phyloP scores from a whole-genome alignment of 2,888 invertebrate species.

The Nymphalis c-album region DNA sequence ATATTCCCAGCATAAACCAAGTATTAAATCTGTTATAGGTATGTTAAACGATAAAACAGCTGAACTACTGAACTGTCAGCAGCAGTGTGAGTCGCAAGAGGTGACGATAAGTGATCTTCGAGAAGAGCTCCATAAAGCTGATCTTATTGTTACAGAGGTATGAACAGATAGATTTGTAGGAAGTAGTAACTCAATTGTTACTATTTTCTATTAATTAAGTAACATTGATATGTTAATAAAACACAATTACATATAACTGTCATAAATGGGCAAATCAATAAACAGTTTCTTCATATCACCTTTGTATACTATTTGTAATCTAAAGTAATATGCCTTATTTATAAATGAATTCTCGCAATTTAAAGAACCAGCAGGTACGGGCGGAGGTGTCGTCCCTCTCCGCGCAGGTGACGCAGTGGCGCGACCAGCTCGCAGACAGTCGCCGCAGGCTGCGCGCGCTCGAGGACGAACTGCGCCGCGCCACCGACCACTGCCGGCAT shows the following conservation, averaged over 20 bases:
- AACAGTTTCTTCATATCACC: too few relatives aligned
- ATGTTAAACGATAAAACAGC: conserved; percentile 48
- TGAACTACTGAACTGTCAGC: conserved; percentile 45
- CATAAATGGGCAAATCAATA: too few relatives aligned
- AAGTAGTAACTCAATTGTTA: too few relatives aligned
- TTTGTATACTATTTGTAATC: too few relatives aligned
- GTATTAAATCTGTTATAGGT: conserved; percentile 40
- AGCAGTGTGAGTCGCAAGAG: conserved; percentile 44
- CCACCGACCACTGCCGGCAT: conserved; percentile 43
- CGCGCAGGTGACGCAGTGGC: conserved; percentile 46
- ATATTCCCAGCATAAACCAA: neutral
- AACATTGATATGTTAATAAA: too few relatives aligned
- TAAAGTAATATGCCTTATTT: neutral
- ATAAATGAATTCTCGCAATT: too few relatives aligned
- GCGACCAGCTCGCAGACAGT: conserved; percentile 47
- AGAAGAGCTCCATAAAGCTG: conserved; percentile 47
- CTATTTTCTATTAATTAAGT: too few relatives aligned
- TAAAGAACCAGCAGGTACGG: conserved; percentile 49
- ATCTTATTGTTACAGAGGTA: conserved; percentile 52
- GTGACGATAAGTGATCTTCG: conserved; percentile 43
- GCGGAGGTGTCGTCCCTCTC: conserved; percentile 47
- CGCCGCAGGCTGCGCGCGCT: conserved; percentile 43
- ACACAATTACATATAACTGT: too few relatives aligned
- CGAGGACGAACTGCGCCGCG: conserved; percentile 46
- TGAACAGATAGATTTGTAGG: neutral